Evolutionary conservation across 2,113 vertebrate genomes (phyloP), one percentile per base, ranked within the genome.

Genomic region (Phodopus roborovskii): DNA sequence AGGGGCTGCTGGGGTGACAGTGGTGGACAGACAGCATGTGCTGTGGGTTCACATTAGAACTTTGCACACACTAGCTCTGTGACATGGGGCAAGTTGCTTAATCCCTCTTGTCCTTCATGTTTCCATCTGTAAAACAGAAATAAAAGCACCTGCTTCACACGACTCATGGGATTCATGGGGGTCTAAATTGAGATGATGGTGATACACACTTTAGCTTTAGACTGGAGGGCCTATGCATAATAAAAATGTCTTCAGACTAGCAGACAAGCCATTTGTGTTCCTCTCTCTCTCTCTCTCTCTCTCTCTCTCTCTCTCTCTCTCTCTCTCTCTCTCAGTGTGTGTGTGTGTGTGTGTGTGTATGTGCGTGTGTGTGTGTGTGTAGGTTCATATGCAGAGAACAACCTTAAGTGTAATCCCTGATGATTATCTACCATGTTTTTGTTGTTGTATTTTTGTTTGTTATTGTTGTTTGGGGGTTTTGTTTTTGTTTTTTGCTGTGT

Each of bases 61-160:
- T 70, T 77, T 66, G 26, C 22, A 60, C 15, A 86, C 42, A 15
- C 12, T 66, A 50, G 36, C 24, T 62, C 60, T 88, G 1, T 24
- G 22, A 75, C 53, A 74, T 73, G 30, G 42, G 36, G 53, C 56
- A 77, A 89, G 53, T 68, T 91, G 42, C 73, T 86, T 48, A 89
- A 83, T 74, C 8, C 26, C 50, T 93, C 64, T 56, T 13, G 33
- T 74, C 62, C 62, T 96, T 89, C 17, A 39, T 60, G 30, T 96
- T 62, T 19, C 87, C 68, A 89, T 48, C 77, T 92, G 3, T 92
- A 66, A 94, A 93, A 87, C 42, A 50, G 78, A 95, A 90, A 84
- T 60, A 74, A 96, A 95, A 97, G 6, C 73, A 70, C 45, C 30
- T 81, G 24, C 42, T 58, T 93, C 45, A 73, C 36, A 66, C 1